phyloP scores from a whole-genome alignment of 2,113 vertebrate genomes.

The Guaruba guarouba region DNA sequence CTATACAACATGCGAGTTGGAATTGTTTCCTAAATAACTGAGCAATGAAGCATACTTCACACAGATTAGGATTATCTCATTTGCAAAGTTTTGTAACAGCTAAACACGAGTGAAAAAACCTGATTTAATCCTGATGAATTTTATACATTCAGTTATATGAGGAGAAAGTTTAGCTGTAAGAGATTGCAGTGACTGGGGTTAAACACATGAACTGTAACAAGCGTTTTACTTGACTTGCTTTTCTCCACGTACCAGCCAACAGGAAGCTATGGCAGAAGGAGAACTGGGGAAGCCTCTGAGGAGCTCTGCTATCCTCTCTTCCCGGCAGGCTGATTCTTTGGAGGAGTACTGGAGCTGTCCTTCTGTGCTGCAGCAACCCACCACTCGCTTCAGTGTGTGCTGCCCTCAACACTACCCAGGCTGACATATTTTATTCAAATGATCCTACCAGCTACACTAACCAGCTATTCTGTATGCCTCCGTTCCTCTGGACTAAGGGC shows the following conservation, averaged over 20 bases:
- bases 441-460: background rate
- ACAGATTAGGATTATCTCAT: constrained; percentile 26
- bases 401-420: background rate
- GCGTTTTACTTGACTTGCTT: background rate
- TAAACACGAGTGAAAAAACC: constrained; percentile 6
- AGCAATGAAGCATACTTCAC: background rate
- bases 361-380: background rate
- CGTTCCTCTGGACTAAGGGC: background rate
- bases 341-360: background rate
- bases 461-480: background rate
- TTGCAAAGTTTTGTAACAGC: background rate
- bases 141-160: background rate
- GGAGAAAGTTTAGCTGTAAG: background rate
- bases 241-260: background rate
- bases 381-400: accelerated
- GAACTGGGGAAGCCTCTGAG: background rate
- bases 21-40: background rate
- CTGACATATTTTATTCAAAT: background rate
- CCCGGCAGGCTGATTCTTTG: background rate
- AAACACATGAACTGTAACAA: background rate
- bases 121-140: background rate
- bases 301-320: background rate
- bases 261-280: background rate
- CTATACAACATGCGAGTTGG: background rate
- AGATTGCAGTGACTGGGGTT: background rate